Base-by-base conservation (phyloP, 2,113 vertebrate genomes). In the Lepisosteus oculatus region DNA sequence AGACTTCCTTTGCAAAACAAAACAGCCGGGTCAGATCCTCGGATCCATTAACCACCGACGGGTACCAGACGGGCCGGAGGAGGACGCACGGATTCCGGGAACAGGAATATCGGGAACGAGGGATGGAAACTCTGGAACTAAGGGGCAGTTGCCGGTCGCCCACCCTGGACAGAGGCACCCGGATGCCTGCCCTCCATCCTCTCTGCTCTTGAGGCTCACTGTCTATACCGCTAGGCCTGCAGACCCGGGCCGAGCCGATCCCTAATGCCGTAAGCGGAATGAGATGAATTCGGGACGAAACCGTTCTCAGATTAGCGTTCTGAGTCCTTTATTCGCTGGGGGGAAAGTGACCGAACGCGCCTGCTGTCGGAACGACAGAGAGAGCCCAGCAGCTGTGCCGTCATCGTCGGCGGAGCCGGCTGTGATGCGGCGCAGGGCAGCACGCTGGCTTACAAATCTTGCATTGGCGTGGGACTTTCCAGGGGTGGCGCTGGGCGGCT, bases 261-360 rank as follows among this genome's bases (percentile, higher is more conserved):
- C 73, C 71, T 86, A 78, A 84, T 80, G 17, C 79, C 81, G 67
- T 71, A 66, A 73, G 77, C 82, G 81, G 85, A 80, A 69, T 73
- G n/a, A 75, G 79, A 80, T 87, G 71, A 81, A 74, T 78, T 72
- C 45, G 43, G 71, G 67, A 78, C 70, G 43, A 76, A 65, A 69
- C 61, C 51, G 59, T 77, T 76, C 76, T 78, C 71, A 76, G 75
- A 47, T 74, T 29, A 2, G 29, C 29, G 29, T 29, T 29, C 76
- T 77, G 55, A 54, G 43, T 15, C 56, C 62, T 45, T 74, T 67
- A 61, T 55, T 17, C 9, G 3, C 11, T 7, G 42, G 68, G 43
- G 43, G 6, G 9, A 8, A 45, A 45, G 47, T 17, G 13, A 8
- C 17, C 13, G 41, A 65, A 65, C 29, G 61, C 3, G 2, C 7